phyloP scores from a whole-genome alignment of 2,797 vertebrate species.

The Crypturellus tataupa region DNA sequence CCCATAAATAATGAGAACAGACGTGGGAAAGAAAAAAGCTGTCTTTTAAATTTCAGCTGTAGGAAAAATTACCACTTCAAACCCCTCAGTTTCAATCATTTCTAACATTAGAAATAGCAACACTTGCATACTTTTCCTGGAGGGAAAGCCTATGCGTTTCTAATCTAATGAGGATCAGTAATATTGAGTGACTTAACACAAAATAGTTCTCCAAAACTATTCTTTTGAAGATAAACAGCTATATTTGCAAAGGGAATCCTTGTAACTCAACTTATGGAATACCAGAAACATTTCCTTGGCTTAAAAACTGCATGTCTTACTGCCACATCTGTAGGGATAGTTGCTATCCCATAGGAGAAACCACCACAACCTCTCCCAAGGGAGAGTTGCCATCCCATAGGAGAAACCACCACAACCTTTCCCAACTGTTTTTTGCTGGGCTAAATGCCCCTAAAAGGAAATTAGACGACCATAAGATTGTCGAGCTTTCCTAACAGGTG shows the following conservation, averaged over 20 bases:
- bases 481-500: not conserved
- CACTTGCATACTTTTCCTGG: slow-evolving; percentile 1
- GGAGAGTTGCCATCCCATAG: not conserved
- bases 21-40: slow-evolving; percentile 31
- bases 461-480: not conserved
- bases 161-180: slow-evolving; percentile 42
- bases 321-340: fast-evolving
- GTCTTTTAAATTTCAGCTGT: slow-evolving; percentile 29
- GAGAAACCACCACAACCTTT: not conserved
- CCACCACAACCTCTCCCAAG: not conserved
- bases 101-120: not conserved
- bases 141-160: slow-evolving; percentile 39
- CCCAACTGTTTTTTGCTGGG: not conserved
- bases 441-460: not conserved
- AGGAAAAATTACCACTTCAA: slow-evolving; percentile 64
- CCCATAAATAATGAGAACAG: slow-evolving; percentile 48
- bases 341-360: not conserved
- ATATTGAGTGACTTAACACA: not conserved
- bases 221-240: not conserved
- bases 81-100: slow-evolving; percentile 36
- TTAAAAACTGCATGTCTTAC: not conserved
- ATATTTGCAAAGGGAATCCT: not conserved
- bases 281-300: not conserved
- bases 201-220: not conserved
- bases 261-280: not conserved